Evolutionary conservation across 2,113 vertebrate species (phyloP).

Genomic region (Xiphophorus couchianus): DNA sequence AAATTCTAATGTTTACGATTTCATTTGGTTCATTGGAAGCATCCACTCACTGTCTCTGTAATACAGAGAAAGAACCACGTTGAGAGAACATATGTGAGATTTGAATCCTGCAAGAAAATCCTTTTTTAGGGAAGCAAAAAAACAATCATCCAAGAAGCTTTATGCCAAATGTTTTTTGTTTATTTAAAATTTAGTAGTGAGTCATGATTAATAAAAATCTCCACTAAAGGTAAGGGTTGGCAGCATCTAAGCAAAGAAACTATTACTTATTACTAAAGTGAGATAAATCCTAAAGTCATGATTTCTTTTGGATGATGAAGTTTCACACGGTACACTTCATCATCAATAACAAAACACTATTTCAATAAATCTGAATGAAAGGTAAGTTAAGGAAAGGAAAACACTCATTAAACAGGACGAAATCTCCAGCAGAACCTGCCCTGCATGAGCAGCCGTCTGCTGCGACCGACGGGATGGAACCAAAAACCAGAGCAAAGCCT

Average conservation of each 20-base stretch:
- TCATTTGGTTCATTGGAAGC: too few relatives aligned
- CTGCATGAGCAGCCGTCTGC: not conserved
- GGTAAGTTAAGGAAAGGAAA: too few relatives aligned
- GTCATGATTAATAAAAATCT: not conserved
- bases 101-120: not conserved
- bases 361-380: too few relatives aligned
- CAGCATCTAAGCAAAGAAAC: not conserved
- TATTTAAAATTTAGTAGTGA: not conserved
- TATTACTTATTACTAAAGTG: slow-evolving; percentile 26
- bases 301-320: slow-evolving; percentile 6
- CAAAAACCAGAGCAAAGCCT: too few relatives aligned
- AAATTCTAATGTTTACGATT: too few relatives aligned
- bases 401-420: too few relatives aligned
- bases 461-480: too few relatives aligned
- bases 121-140: not conserved
- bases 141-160: slow-evolving; percentile 15
- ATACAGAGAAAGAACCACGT: too few relatives aligned
- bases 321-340: not conserved
- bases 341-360: too few relatives aligned
- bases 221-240: slow-evolving; percentile 1
- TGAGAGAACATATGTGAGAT: too few relatives aligned
- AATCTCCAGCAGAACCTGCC: too few relatives aligned
- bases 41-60: too few relatives aligned
- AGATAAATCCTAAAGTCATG: not conserved
- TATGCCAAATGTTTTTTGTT: not conserved